Conservation (phyloP, 2,113 vertebrate genomes). For the Indicator maculatus region DNA sequence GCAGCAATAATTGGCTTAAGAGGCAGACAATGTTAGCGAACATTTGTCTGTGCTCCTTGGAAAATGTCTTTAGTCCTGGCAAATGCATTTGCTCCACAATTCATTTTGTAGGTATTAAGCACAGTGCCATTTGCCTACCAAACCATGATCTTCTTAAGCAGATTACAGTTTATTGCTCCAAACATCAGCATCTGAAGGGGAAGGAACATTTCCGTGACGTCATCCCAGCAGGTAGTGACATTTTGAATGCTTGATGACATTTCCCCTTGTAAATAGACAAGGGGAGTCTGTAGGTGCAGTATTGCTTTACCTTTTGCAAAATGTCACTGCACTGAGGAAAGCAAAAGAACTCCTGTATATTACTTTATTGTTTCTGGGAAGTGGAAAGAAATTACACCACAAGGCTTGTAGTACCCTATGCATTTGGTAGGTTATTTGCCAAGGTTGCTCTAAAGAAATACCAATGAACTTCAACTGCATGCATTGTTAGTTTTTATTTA, state of each 20-base stretch:
- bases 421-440: background rate
- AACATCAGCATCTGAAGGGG: conserved; percentile 6
- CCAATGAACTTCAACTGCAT: background rate
- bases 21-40: conserved; percentile 22
- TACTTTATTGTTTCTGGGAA: conserved; percentile 49
- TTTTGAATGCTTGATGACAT: conserved; percentile 77
- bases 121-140: conserved; percentile 42
- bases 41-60: conserved; percentile 41
- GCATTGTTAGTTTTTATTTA: background rate
- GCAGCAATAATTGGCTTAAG: conserved; percentile 63
- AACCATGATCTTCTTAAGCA: conserved; percentile 52
- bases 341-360: conserved; percentile 12
- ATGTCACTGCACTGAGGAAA: conserved; percentile 65
- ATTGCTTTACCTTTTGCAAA: conserved; percentile 67
- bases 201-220: conserved; percentile 38
- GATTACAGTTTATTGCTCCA: conserved; percentile 39
- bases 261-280: conserved; percentile 74
- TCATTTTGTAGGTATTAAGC: conserved; percentile 41
- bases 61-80: conserved; percentile 49
- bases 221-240: conserved; percentile 70
- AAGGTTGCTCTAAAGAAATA: conserved; percentile 26
- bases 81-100: conserved; percentile 25
- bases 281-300: conserved; percentile 57
- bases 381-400: conserved; percentile 14
- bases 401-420: background rate